Evolutionary conservation across 2,113 vertebrate genomes (phyloP).

Genomic region (Oreochromis tanganicae): DNA sequence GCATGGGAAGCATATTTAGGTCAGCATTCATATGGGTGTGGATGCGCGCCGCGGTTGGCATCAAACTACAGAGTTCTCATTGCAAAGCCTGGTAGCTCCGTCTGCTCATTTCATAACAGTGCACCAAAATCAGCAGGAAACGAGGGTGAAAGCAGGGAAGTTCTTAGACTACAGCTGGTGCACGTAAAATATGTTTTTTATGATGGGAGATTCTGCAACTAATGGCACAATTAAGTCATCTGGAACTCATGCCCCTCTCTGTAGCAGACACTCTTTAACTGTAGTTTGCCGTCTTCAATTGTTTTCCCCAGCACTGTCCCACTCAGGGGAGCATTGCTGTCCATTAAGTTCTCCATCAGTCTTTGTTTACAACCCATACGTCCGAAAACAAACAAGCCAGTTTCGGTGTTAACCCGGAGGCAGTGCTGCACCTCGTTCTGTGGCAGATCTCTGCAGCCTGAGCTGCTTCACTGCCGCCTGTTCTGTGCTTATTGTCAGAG

Average conservation of each 20-base stretch:
- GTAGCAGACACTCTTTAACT: neutral
- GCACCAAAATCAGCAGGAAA: neutral
- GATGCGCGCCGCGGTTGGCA: neutral
- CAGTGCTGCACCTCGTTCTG: conserved; percentile 27
- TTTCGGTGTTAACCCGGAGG: conserved; percentile 14
- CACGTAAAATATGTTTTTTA: neutral
- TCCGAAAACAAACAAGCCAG: conserved; percentile 1
- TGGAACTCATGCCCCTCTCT: neutral
- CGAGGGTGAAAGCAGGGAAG: neutral
- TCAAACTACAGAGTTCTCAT: conserved; percentile 8
- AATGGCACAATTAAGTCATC: neutral
- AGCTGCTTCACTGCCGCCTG: conserved; percentile 23
- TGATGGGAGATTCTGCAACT: neutral
- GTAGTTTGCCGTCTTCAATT: neutral
- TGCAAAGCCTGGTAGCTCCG: neutral
- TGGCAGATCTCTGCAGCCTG: conserved; percentile 41
- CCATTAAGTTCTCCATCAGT: conserved; percentile 16
- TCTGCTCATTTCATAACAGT: neutral
- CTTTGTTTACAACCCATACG: neutral
- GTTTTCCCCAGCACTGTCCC: conserved; percentile 16
- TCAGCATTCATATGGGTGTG: conserved; percentile 54
- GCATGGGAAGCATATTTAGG: conserved; percentile 51
- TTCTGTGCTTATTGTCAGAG: conserved; percentile 46
- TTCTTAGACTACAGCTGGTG: neutral
- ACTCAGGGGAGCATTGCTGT: neutral